A percentile compares a stretch with the other conserved stretches of the same genome.
Conservation (phyloP, 2,888 invertebrate genomes). For the Hirtodrosophila confusa region DNA sequence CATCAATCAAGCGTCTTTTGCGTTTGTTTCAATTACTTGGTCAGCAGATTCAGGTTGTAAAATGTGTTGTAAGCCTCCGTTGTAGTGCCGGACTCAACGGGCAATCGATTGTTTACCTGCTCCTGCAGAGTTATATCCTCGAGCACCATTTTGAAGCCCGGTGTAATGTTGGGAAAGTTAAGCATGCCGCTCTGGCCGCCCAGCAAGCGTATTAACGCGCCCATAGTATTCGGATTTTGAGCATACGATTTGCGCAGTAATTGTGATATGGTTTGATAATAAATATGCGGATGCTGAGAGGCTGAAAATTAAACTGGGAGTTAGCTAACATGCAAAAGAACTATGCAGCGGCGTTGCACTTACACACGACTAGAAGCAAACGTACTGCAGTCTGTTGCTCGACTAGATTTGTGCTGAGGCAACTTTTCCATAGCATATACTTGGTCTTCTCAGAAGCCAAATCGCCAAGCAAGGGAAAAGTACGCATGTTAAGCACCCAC, state of each 20-base stretch:
- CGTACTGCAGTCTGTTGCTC: constrained; percentile 87
- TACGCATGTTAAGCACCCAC: constrained; percentile 84
- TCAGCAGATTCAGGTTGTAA: constrained; percentile 84
- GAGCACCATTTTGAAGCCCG: constrained; percentile 82
- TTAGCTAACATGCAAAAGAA: neutral
- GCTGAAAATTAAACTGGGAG: constrained; percentile 56
- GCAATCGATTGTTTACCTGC: constrained; percentile 79
- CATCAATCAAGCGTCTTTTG: neutral
- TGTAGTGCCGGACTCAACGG: constrained; percentile 67
- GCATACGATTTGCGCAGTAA: constrained; percentile 79
- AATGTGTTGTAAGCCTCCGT: constrained; percentile 84
- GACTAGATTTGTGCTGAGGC: constrained; percentile 85
- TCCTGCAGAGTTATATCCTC: constrained; percentile 82
- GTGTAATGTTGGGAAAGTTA: constrained; percentile 81
- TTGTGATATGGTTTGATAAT: constrained; percentile 83
- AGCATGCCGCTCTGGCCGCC: constrained; percentile 82
- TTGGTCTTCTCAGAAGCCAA: constrained; percentile 86
- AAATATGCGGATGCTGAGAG: constrained; percentile 82
- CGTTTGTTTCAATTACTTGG: constrained; percentile 76
- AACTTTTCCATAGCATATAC: constrained; percentile 85
- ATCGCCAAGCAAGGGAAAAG: constrained; percentile 85
- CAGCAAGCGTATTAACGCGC: constrained; percentile 82
- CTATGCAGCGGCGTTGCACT: constrained; percentile 38
- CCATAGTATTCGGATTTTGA: constrained; percentile 76
- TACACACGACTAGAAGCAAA: constrained; percentile 86